A percentile compares a stretch with the other conserved stretches of the same genome.
Conservation (phyloP, 1,140 invertebrate species). For the Leptopilina clavipes region DNA sequence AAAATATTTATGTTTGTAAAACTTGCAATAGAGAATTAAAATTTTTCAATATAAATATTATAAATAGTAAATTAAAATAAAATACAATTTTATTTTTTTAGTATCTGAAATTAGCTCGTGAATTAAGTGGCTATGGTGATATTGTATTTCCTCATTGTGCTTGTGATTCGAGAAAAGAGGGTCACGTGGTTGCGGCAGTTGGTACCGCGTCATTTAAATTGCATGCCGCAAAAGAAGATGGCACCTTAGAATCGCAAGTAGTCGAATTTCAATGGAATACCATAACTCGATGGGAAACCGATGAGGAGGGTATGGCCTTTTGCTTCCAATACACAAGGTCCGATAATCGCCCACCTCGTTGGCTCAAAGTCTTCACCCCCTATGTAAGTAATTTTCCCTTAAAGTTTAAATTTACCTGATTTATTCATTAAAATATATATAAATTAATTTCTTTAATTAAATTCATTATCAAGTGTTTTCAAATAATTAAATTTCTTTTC, state of each 20-base stretch:
- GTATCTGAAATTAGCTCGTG: slow-evolving; percentile 90
- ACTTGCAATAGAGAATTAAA: too few relatives aligned
- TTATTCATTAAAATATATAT: too few relatives aligned
- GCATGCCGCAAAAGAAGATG: slow-evolving; percentile 91
- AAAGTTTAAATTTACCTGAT: too few relatives aligned
- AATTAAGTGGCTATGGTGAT: slow-evolving; percentile 92
- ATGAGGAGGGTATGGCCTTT: slow-evolving; percentile 93
- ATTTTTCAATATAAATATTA: too few relatives aligned
- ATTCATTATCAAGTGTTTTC: too few relatives aligned
- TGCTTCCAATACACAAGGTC: slow-evolving; percentile 88
- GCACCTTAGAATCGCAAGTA: slow-evolving; percentile 87
- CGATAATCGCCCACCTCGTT: slow-evolving; percentile 86
- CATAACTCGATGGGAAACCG: slow-evolving; percentile 89
- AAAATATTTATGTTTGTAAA: too few relatives aligned
- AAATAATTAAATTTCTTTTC: too few relatives aligned
- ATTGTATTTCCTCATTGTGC: slow-evolving; percentile 95
- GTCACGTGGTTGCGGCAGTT: slow-evolving; percentile 89
- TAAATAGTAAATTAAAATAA: not conserved
- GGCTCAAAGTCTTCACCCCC: slow-evolving; percentile 92
- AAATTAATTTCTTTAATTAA: too few relatives aligned
- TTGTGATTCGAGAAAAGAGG: slow-evolving; percentile 95
- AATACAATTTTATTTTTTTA: slow-evolving; percentile 65
- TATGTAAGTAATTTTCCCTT: slow-evolving; percentile 83
- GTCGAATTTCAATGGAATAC: slow-evolving; percentile 90
- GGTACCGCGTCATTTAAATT: slow-evolving; percentile 86